phyloP scores from a whole-genome alignment of 2,888 invertebrate species.

The Drosophila nigricruria region DNA sequence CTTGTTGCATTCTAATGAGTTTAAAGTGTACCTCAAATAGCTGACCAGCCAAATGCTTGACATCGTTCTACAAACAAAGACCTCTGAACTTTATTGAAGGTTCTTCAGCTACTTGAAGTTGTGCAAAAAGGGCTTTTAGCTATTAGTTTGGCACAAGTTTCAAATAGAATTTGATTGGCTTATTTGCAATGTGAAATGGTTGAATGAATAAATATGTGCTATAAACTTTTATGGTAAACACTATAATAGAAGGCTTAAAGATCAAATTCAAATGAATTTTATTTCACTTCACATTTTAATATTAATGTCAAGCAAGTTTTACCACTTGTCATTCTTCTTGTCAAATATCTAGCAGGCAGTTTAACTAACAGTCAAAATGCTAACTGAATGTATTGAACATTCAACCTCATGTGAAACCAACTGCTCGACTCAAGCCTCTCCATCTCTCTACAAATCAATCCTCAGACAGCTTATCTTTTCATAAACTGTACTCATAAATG shows the following conservation, averaged over 20 bases:
- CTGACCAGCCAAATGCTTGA: conserved; percentile 33
- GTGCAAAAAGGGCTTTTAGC: not conserved
- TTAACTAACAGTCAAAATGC: not conserved
- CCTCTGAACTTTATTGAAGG: conserved; percentile 58
- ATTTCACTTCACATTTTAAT: not conserved
- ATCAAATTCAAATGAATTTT: not conserved
- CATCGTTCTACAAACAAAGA: conserved; percentile 29
- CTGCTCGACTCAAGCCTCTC: not conserved
- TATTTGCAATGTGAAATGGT: not conserved
- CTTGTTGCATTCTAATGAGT: conserved; percentile 67
- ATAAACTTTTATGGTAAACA: not conserved
- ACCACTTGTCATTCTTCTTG: not conserved
- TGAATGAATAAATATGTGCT: not conserved
- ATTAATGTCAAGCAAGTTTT: not conserved
- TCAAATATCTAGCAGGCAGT: not conserved
- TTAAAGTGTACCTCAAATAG: conserved; percentile 54
- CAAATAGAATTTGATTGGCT: conserved; percentile 23
- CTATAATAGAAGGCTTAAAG: not conserved
- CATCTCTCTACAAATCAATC: not conserved
- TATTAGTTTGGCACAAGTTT: conserved; percentile 7
- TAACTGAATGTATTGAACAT: not conserved
- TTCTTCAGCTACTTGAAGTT: conserved; percentile 3
- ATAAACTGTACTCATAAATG: not conserved
- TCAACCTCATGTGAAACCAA: not conserved
- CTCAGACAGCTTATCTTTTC: not conserved